These are phyloP conservation scores for Oasisia sp. DNA, from an alignment of 2,888 invertebrate species.

Conservation along the genomic window DNA sequence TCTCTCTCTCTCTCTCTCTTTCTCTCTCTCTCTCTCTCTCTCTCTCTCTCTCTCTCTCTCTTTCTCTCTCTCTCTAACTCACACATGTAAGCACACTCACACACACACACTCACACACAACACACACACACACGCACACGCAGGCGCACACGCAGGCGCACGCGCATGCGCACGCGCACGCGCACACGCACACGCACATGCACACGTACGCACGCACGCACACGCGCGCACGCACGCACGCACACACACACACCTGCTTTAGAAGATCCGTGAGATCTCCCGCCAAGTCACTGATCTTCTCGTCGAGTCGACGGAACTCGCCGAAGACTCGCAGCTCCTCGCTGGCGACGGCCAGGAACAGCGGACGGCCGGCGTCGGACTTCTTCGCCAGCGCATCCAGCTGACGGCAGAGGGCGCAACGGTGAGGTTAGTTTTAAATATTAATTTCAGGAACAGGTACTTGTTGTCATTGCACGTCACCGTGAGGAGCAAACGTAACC, in stretches of 20 bases:
- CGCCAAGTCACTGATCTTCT: conserved; percentile 45
- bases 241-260: conserved; percentile 23
- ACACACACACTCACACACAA: background rate
- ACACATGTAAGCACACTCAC: background rate
- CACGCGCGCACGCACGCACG: background rate
- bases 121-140: background rate
- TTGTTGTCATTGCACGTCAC: background rate
- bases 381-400: conserved; percentile 42
- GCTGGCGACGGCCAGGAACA: conserved; percentile 58
- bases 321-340: conserved; percentile 61
- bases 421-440: conserved; percentile 25
- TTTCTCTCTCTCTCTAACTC: too few species aligned
- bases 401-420: background rate
- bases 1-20: too few species aligned
- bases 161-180: background rate
- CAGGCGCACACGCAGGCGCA: background rate
- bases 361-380: conserved; percentile 53
- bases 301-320: conserved; percentile 52
- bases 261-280: conserved; percentile 27
- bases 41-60: too few species aligned
- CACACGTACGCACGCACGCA: background rate
- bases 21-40: too few species aligned
- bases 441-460: background rate
- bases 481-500: background rate
- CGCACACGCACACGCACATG: background rate